Evolutionary conservation across 2,113 vertebrate genomes (phyloP).

Genomic region (Esox niger): DNA sequence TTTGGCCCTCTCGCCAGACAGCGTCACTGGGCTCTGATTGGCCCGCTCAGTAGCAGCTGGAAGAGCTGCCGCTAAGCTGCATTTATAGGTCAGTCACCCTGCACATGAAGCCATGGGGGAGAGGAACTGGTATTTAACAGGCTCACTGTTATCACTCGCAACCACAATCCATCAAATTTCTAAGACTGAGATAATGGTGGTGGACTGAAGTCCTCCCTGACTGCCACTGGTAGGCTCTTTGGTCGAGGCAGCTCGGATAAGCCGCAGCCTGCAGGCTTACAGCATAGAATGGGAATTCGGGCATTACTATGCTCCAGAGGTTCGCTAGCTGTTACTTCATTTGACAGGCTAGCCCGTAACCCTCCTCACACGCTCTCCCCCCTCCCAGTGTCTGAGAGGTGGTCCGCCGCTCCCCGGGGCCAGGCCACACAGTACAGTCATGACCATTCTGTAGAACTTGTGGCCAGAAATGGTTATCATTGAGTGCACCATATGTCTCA

Average conservation of each 20-base stretch:
- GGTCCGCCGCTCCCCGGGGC: slow-evolving; percentile 51
- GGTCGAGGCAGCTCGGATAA: not conserved
- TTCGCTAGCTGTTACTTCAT: slow-evolving; percentile 50
- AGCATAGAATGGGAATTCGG: slow-evolving; percentile 50
- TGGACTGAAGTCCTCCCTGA: not conserved
- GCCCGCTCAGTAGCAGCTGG: slow-evolving; percentile 35
- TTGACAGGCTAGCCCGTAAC: slow-evolving; percentile 15
- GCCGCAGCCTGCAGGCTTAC: slow-evolving; percentile 34
- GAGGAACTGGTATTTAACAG: not conserved
- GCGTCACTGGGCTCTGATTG: slow-evolving; percentile 50
- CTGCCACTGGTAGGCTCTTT: not conserved
- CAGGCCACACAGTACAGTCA: slow-evolving; percentile 11
- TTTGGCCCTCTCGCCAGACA: slow-evolving; percentile 22
- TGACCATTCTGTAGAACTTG: not conserved
- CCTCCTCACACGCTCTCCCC: not conserved
- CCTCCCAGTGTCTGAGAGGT: slow-evolving; percentile 16
- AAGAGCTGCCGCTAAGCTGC: slow-evolving; percentile 51
- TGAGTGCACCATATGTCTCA: too few species aligned
- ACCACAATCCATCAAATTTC: not conserved
- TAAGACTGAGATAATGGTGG: not conserved
- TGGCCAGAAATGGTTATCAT: too few species aligned
- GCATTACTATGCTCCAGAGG: slow-evolving; percentile 57
- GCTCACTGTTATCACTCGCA: slow-evolving; percentile 42
- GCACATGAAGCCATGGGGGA: slow-evolving; percentile 24
- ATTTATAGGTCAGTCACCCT: slow-evolving; percentile 60